Base-by-base conservation (phyloP, 2,113 vertebrate species). In the Hippocampus guttulatus region DNA sequence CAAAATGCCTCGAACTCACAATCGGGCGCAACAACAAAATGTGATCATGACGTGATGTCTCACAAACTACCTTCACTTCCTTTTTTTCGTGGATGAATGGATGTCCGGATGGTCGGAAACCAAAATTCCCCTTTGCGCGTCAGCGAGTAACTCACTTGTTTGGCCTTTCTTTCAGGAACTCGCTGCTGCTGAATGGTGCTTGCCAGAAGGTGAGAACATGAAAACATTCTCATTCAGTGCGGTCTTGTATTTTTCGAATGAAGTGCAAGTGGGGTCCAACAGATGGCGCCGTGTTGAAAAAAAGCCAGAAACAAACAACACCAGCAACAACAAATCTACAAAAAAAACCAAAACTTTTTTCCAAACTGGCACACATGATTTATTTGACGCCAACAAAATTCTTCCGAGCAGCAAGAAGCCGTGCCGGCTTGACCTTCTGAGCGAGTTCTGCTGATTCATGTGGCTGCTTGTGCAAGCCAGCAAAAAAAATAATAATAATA, bases 141-240 rank as follows among this genome's bases (percentile, higher is more conserved):
- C 27, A 33, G 14, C 20, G 27, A 16, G 16, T 61, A 51, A 20
- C 30, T 4, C 43, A 45, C 43, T 11, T 49, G 47, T 51, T 51
- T 51, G 8, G 0, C 18, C 49, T 30, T 25, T 5, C 77, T 77
- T 67, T 47, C 21, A 91, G 90, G 78, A 89, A 25, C 75, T 87
- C 83, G 0, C 62, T 90, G 62, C 55, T 54, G 65, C 51, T 83
- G 9, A 89, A 88, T 1, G 78, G 83, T 5, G 84, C 84, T 61
- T 84, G 82, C 68, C 84, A 82, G 61, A 88, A 91, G 90, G 90
- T 91, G 85, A 72, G 40, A 47, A 30, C n/a, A 43, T 61, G 57
- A 15, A 27, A 62, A 8, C 69, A 55, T 38, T 38, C 11, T 65
- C 41, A 45, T 65, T 47, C 43, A 10, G 0, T 47, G 40, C 5